phyloP scores from a whole-genome alignment of 2,113 vertebrate genomes.

The Takifugu bimaculatus region DNA sequence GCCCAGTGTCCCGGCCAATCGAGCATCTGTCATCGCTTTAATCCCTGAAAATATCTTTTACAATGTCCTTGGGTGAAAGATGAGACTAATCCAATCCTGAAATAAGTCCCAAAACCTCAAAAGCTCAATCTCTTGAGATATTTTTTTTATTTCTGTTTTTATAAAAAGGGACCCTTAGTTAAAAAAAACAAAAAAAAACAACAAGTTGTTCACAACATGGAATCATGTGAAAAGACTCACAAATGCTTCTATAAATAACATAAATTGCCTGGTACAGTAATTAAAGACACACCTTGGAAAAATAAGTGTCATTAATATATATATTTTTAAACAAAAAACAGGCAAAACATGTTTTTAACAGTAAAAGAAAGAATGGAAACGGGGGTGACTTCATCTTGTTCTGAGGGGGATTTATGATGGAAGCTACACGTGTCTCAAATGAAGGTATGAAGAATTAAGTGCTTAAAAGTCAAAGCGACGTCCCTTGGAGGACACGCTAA shows the following conservation, averaged over 20 bases:
- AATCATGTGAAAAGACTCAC: slow-evolving; percentile 50
- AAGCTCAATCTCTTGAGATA: slow-evolving; percentile 25
- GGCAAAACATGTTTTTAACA: neutral
- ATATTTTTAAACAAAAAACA: neutral
- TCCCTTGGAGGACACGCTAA: too few species aligned
- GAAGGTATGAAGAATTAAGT: too few species aligned
- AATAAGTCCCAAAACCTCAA: neutral
- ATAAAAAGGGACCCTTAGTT: neutral
- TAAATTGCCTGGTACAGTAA: slow-evolving; percentile 61
- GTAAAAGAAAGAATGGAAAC: too few species aligned
- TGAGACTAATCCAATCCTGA: slow-evolving; percentile 6
- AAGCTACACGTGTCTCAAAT: too few species aligned
- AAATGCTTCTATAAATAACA: slow-evolving; percentile 74
- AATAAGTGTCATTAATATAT: slow-evolving; percentile 27
- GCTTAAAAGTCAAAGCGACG: too few species aligned
- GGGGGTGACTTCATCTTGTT: neutral
- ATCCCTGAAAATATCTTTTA: too few species aligned
- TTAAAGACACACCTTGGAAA: slow-evolving; percentile 30
- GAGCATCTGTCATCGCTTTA: too few species aligned
- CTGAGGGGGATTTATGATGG: too few species aligned
- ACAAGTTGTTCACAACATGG: slow-evolving; percentile 41
- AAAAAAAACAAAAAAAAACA: slow-evolving; percentile 20
- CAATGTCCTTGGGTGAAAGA: neutral
- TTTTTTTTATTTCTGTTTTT: slow-evolving; percentile 62
- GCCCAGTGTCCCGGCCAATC: too few species aligned